These are phyloP conservation scores for Cottoperca gobio DNA, from an alignment of 2,797 vertebrate species.

Conservation along the genomic window DNA sequence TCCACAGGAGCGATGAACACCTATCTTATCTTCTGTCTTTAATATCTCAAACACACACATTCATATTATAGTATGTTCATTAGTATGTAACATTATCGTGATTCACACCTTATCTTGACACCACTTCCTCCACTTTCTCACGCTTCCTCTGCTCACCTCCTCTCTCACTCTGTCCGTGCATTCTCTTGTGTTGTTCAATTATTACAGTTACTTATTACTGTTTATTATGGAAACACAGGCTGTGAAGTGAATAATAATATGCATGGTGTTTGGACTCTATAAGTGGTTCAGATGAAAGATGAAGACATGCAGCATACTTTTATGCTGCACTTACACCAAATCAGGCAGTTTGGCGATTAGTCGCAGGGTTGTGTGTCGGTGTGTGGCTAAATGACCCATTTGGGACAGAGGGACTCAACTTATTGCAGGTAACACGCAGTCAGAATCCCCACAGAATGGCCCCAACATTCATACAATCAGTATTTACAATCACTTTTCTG, in stretches of 20 bases:
- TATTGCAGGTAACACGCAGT: too few species aligned
- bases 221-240: conserved; percentile 5
- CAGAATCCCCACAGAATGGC: too few species aligned
- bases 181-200: conserved; percentile 15
- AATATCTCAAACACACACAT: conserved; percentile 23
- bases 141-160: conserved; percentile 41
- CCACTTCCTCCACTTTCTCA: conserved; percentile 52
- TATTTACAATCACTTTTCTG: too few species aligned
- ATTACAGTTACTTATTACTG: too few species aligned
- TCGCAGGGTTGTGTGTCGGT: too few species aligned
- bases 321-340: too few species aligned
- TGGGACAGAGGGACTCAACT: too few species aligned
- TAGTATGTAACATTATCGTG: conserved; percentile 26
- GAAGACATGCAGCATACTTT: not conserved
- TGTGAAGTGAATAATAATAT: not conserved
- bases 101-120: conserved; percentile 58
- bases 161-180: conserved; percentile 11
- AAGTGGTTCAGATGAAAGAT: conserved; percentile 3
- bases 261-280: not conserved
- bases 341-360: too few species aligned
- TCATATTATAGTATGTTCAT: not conserved
- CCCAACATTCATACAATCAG: too few species aligned
- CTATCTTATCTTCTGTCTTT: conserved; percentile 21
- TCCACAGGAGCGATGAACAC: conserved; percentile 4
- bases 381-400: too few species aligned